Conservation (phyloP, 2,797 vertebrate species). For the Forpus xanthops region DNA sequence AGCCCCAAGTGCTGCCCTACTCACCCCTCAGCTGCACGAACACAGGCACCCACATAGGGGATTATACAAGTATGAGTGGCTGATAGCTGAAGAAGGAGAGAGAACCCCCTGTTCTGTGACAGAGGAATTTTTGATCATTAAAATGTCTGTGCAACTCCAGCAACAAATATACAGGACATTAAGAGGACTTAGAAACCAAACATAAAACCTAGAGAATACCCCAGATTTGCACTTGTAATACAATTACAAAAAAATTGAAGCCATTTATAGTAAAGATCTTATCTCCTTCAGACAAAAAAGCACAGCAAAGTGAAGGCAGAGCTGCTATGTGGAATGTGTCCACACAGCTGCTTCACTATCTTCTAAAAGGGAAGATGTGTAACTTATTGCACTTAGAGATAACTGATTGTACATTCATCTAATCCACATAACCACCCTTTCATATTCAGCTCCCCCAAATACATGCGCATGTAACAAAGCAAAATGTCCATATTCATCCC, state of each 20-base stretch:
- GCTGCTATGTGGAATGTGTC: background rate
- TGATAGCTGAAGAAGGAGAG: background rate
- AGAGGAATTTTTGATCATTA: background rate
- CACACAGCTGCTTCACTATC: background rate
- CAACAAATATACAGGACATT: rapidly evolving
- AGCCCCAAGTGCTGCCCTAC: rapidly evolving
- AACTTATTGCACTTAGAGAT: background rate
- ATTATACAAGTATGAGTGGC: rapidly evolving
- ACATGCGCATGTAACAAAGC: background rate
- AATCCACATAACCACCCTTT: background rate
- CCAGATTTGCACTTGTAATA: background rate
- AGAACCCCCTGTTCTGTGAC: background rate
- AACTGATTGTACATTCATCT: background rate
- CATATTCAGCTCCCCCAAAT: background rate
- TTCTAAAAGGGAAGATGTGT: background rate
- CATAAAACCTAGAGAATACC: background rate
- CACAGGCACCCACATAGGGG: rapidly evolving
- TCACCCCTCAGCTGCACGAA: rapidly evolving
- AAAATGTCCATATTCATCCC: background rate
- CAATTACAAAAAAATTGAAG: background rate
- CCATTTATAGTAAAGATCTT: rapidly evolving
- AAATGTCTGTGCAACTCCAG: background rate
- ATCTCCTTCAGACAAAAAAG: background rate
- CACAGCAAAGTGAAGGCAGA: background rate
- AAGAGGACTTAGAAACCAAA: background rate